Conservation (phyloP, 2,888 invertebrate species). For the Branchinecta sandiegonensis region DNA sequence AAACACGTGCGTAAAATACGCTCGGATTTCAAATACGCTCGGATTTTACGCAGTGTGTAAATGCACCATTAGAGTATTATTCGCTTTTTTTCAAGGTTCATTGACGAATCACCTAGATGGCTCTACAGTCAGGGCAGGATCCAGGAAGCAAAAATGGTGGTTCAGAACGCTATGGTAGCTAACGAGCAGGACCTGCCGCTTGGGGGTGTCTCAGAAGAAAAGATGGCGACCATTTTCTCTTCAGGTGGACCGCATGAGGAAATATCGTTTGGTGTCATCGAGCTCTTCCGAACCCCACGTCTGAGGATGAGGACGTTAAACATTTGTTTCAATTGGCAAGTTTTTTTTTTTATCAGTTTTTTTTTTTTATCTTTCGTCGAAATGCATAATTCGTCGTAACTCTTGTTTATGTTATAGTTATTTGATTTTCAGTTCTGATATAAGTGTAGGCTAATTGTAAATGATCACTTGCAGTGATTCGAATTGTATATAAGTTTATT, state of each 20-base stretch:
- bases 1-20: no score
- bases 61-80: no score
- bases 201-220: conserved; percentile 34
- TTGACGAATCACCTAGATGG: conserved; percentile 81
- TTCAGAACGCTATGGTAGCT: conserved; percentile 54
- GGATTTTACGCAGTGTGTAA: no score
- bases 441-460: no score
- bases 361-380: no score
- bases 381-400: no score
- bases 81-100: conserved; percentile 51
- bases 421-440: no score
- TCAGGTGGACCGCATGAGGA: neutral
- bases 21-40: no score
- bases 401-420: no score
- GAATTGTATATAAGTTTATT: no score
- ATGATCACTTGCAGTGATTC: no score
- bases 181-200: conserved; percentile 46
- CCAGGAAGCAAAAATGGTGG: conserved; percentile 55
- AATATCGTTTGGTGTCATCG: conserved; percentile 19
- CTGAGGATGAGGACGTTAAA: conserved; percentile 61
- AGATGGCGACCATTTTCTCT: neutral
- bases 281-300: conserved; percentile 61
- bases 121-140: conserved; percentile 65
- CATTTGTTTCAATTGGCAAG: conserved; percentile 60
- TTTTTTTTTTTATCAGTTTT: no score